Evolutionary conservation across 30 jellyfish, hydroid and myxozoan genomes (phyloP).

Genomic region (Aurelia coerulea): DNA sequence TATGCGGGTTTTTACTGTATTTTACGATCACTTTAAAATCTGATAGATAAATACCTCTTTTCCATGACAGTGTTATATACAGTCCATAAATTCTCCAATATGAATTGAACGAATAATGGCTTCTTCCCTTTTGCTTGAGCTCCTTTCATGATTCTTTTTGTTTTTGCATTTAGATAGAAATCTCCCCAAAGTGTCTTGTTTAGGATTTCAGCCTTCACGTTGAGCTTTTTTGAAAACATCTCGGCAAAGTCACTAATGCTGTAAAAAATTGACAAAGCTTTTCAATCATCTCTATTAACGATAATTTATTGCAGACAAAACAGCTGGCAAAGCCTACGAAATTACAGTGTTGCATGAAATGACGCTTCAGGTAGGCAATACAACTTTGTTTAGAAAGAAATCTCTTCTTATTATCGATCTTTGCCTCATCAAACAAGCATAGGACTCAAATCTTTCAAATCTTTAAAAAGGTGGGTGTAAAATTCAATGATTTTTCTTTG

Average conservation of each 20-base stretch:
- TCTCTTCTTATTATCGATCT: too few species aligned
- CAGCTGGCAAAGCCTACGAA: too few species aligned
- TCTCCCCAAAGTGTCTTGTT: conserved; percentile 97
- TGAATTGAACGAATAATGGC: conserved; percentile 94
- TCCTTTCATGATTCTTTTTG: conserved; percentile 90
- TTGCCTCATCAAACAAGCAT: too few species aligned
- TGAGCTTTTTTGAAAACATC: conserved; percentile 80
- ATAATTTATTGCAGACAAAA: too few species aligned
- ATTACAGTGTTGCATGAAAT: too few species aligned
- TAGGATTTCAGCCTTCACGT: conserved; percentile 74
- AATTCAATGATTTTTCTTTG: too few species aligned
- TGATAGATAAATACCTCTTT: conserved; percentile 62
- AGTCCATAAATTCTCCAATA: conserved; percentile 88
- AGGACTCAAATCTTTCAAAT: too few species aligned
- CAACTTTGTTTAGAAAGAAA: too few species aligned
- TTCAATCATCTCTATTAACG: not conserved
- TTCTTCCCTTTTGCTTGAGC: conserved; percentile 95
- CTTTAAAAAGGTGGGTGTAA: too few species aligned
- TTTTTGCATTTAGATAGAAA: conserved; percentile 78
- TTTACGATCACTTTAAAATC: too few species aligned
- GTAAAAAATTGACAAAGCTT: not conserved
- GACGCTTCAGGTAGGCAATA: too few species aligned
- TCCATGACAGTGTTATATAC: conserved; percentile 90
- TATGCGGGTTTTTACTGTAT: too few species aligned
- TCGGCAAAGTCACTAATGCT: conserved; percentile 91